Evolutionary conservation across 2,113 vertebrate genomes (phyloP).

Genomic region (Ceratotherium simum): DNA sequence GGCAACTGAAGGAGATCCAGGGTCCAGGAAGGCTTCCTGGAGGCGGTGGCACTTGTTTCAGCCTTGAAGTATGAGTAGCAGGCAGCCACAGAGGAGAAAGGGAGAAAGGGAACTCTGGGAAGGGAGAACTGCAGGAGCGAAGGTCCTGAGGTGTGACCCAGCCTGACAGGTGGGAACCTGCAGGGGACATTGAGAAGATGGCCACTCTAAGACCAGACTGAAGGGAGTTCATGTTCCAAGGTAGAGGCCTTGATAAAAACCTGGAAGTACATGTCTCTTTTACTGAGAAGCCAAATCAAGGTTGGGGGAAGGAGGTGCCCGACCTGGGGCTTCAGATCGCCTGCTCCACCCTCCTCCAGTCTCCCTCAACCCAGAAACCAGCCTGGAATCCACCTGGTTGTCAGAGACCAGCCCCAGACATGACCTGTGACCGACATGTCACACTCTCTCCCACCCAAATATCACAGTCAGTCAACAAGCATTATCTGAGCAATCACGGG

Average conservation of each 20-base stretch:
- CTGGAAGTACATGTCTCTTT: neutral
- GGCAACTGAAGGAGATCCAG: neutral
- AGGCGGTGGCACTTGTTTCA: neutral
- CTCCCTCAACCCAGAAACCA: neutral
- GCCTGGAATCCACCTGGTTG: too few species aligned
- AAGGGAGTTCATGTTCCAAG: neutral
- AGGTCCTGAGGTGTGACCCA: neutral
- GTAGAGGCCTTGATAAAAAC: neutral
- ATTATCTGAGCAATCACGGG: neutral
- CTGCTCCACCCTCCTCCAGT: neutral
- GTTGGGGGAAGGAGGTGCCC: neutral
- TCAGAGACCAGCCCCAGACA: neutral
- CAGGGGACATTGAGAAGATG: neutral
- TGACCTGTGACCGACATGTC: neutral
- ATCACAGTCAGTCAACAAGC: neutral
- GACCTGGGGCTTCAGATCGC: neutral
- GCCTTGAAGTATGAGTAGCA: neutral
- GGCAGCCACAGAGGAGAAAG: neutral
- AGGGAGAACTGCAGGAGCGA: neutral
- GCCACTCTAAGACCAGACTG: too few species aligned
- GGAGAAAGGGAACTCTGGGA: neutral
- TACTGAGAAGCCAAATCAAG: neutral
- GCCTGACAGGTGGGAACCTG: neutral
- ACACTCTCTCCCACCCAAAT: neutral
- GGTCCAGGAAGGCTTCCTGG: neutral